phyloP scores from a whole-genome alignment of 2,113 vertebrate genomes.

The Litocranius walleri region DNA sequence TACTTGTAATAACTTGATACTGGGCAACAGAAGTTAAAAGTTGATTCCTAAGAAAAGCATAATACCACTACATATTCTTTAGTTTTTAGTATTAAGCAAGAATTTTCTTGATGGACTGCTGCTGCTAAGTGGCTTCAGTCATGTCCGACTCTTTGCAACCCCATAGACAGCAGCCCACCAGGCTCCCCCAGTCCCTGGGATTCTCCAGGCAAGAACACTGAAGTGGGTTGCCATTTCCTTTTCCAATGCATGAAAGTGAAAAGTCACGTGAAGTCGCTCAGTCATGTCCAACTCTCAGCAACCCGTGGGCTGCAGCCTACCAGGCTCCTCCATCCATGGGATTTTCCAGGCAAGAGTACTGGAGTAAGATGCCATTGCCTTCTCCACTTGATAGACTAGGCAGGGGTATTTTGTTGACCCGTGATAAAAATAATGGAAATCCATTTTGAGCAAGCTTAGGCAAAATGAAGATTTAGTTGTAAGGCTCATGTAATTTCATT shows the following conservation, averaged over 20 bases:
- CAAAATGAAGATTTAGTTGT: not conserved
- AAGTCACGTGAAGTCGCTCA: too few relatives aligned
- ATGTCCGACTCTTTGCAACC: not conserved
- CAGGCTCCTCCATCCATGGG: too few relatives aligned
- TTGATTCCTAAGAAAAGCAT: not conserved
- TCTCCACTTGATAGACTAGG: too few relatives aligned
- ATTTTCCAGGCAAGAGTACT: too few relatives aligned
- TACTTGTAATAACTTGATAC: not conserved
- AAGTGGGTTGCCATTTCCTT: not conserved
- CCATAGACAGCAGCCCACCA: not conserved
- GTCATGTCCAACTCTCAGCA: too few relatives aligned
- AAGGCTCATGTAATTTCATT: not conserved
- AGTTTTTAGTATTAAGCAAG: not conserved
- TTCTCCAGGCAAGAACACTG: not conserved
- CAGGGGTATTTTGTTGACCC: too few relatives aligned
- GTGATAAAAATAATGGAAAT: not conserved
- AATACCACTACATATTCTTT: not conserved
- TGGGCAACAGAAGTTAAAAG: not conserved
- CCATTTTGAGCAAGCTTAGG: not conserved
- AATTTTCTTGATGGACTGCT: not conserved
- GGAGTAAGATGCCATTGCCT: too few relatives aligned
- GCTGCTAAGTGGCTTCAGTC: not conserved
- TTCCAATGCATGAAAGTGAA: too few relatives aligned
- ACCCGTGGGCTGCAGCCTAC: too few relatives aligned
- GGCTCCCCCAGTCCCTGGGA: not conserved